Evolutionary conservation across 2,113 vertebrate species (phyloP).

Genomic region (Eolophus roseicapilla): DNA sequence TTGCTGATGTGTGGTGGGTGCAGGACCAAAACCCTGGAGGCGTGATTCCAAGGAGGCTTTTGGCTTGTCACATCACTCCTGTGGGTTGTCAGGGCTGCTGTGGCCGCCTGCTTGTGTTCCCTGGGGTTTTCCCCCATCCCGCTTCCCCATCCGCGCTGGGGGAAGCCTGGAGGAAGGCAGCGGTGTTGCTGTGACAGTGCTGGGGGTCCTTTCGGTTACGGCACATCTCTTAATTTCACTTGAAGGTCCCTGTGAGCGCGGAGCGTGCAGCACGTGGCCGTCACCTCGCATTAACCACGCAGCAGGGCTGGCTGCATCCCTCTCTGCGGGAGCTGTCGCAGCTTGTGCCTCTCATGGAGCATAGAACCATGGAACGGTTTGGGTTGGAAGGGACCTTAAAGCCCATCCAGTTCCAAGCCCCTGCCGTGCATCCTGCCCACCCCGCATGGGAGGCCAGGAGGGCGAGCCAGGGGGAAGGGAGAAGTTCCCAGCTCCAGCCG

Average conservation of each 20-base stretch:
- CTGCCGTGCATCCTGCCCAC: neutral
- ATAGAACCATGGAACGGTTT: neutral
- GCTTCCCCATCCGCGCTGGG: accelerated
- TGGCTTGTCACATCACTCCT: accelerated
- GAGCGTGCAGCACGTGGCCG: neutral
- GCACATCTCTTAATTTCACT: neutral
- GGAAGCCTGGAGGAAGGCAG: neutral
- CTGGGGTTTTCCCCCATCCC: neutral
- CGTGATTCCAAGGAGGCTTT: neutral
- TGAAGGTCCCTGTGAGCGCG: neutral
- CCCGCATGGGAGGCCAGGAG: neutral
- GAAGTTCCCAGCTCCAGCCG: neutral
- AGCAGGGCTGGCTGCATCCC: neutral
- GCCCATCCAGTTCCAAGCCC: neutral
- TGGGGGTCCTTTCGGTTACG: neutral
- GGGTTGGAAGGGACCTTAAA: neutral
- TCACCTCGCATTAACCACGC: neutral
- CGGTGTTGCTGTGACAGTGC: neutral
- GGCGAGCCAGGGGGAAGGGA: neutral
- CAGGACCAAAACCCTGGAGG: neutral
- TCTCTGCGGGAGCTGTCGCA: neutral
- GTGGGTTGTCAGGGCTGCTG: neutral
- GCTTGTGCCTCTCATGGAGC: neutral
- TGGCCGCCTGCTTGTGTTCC: accelerated
- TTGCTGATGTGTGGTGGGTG: neutral